Evolutionary conservation across 2,113 vertebrate genomes (phyloP).

Genomic region (Osmerus eperlanus): DNA sequence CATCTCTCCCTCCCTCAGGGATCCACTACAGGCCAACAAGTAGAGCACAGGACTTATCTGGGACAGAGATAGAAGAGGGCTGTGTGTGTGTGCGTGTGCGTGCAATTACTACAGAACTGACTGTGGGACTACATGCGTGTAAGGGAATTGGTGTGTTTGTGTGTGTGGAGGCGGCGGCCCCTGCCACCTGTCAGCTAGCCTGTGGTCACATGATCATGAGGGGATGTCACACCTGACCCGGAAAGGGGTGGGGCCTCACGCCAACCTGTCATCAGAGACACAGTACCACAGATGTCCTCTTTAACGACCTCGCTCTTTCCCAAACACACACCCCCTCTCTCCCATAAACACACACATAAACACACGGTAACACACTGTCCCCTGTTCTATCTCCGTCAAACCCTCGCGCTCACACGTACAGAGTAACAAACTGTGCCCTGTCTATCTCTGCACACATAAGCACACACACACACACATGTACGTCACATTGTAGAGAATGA

Average conservation of each 20-base stretch:
- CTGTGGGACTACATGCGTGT: neutral
- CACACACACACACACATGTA: conserved; percentile 8
- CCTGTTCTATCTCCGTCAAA: neutral
- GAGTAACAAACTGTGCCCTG: neutral
- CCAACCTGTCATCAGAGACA: conserved; percentile 6
- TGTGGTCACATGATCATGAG: neutral
- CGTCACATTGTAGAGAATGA: neutral
- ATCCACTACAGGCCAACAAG: conserved; percentile 45
- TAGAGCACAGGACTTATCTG: conserved; percentile 59
- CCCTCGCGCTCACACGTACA: neutral
- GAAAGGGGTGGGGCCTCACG: neutral
- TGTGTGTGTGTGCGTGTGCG: conserved; percentile 2
- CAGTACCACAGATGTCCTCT: neutral
- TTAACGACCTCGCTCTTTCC: conserved; percentile 3
- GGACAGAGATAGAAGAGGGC: conserved; percentile 35
- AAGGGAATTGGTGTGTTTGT: neutral
- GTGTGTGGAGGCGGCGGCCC: conserved; percentile 3
- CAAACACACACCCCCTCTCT: conserved; percentile 9
- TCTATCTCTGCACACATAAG: neutral
- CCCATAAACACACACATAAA: conserved; percentile 9
- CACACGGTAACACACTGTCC: neutral
- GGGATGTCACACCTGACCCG: neutral
- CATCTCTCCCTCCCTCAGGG: conserved; percentile 36
- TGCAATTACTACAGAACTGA: conserved; percentile 5
- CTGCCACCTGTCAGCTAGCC: neutral